Evolutionary conservation across 1,140 invertebrate genomes (phyloP).

Genomic region (Drosophila lini): DNA sequence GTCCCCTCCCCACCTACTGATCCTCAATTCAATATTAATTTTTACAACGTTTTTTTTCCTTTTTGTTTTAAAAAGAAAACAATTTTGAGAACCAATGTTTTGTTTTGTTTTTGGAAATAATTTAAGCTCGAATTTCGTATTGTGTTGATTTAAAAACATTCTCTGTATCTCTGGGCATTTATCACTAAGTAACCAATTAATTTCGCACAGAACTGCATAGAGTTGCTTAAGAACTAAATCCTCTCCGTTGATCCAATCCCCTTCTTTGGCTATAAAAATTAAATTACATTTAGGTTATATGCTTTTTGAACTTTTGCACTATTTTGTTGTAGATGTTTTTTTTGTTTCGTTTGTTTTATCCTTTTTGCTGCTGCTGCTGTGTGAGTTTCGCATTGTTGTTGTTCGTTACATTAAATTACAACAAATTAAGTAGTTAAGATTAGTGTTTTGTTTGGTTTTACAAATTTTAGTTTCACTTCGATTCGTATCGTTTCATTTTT

Average conservation of each 20-base stretch:
- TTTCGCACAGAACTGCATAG: constrained; percentile 50
- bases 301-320: constrained; percentile 77
- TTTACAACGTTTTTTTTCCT: constrained; percentile 35
- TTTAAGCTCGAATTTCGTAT: constrained; percentile 80
- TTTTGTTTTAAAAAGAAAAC: constrained; percentile 54
- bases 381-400: constrained; percentile 32
- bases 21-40: constrained; percentile 26
- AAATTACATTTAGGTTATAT: constrained; percentile 65
- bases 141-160: constrained; percentile 62
- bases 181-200: constrained; percentile 71
- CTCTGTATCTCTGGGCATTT: constrained; percentile 37
- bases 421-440: constrained; percentile 73
- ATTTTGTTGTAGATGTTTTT: constrained; percentile 67
- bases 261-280: constrained; percentile 83
- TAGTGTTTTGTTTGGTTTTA: constrained; percentile 64
- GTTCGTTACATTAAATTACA: constrained; percentile 60
- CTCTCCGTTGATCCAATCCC: constrained; percentile 38
- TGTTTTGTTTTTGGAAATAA: constrained; percentile 59
- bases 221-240: constrained; percentile 76
- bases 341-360: background rate
- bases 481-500: constrained; percentile 58
- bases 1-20: background rate
- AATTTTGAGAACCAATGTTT: constrained; percentile 57
- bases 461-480: constrained; percentile 57
- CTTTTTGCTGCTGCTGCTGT: constrained; percentile 42